Base-by-base conservation (phyloP, 1,140 invertebrate species). In the Nephila pilipes region DNA sequence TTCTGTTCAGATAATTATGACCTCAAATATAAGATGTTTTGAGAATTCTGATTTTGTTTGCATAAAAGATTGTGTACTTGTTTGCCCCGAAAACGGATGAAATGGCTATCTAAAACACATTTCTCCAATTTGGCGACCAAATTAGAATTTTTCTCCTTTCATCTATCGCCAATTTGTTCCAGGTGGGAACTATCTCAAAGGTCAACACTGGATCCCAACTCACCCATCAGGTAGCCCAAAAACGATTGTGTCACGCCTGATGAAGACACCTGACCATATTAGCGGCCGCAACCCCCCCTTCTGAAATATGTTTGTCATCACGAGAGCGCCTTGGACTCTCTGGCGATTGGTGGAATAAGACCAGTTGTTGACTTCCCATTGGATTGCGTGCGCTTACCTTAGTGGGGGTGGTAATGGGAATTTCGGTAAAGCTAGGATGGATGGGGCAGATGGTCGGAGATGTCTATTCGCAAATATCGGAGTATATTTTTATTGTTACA, bases 201-300 rank as follows among this genome's bases (percentile, higher is more conserved):
- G 89, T 91, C 89, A 91, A 91, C 54, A 36, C 29, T 63, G 25
- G 22, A 32, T 79, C 25, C 36, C 29, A 55, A 8, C 36, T 90
- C 55, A 18, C 90, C 22, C 90, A 55, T 75, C 90, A 65, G 57
- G 89, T 91, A 91, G 46, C 75, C 22, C 60, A 32, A 80, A 81
- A 93, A 38, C 69, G 91, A 87, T n/a, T 81, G 55, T 81, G 92
- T 93, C 92, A 93, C 92, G 92, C 92, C 58, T 80, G 57, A 36
- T 93, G 92, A 93, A 93, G 92, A 93, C 92, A 93, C 92, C 92
- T 93, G 87, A 93, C 85, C 57, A 69, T 46, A 54, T 83, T 69
- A 93, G 54, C 87, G 69, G 29, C 91, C 85, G n/a, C 65, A 32
- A 25, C 87, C 20, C 75, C 85, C 91, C 69, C 90, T 55, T 38